A percentile compares a stretch with the other conserved stretches of the same genome.
These are phyloP conservation scores for Malaclemys terrapin DNA, from an alignment of 2,113 vertebrate species.

Conservation along the genomic window DNA sequence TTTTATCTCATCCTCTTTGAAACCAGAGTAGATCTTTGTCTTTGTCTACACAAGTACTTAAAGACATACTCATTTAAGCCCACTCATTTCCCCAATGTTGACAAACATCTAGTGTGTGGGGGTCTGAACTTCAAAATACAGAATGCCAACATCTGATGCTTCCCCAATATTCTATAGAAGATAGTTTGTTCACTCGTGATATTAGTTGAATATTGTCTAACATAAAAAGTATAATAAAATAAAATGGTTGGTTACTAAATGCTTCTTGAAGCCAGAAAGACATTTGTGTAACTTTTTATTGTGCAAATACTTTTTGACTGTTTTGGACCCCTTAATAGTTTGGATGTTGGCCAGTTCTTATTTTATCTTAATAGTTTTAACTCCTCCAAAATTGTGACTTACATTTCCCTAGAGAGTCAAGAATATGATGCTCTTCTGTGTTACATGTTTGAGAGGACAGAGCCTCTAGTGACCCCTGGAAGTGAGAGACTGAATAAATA, in stretches of 20 bases:
- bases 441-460: constrained; percentile 11
- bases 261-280: not conserved
- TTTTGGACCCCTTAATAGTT: not conserved
- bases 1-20: not conserved
- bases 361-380: constrained; percentile 31
- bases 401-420: constrained; percentile 42
- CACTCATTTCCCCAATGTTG: not conserved
- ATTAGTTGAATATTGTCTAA: not conserved
- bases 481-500: constrained; percentile 48
- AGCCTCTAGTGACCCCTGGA: constrained; percentile 59
- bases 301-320: constrained; percentile 18
- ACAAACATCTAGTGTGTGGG: not conserved
- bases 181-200: not conserved
- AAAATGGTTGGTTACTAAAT: not conserved
- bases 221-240: not conserved
- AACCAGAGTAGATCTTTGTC: not conserved
- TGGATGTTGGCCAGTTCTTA: constrained; percentile 23
- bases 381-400: not conserved
- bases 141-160: not conserved
- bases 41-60: not conserved
- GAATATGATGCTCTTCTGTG: constrained; percentile 38
- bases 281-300: not conserved
- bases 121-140: not conserved
- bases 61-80: not conserved
- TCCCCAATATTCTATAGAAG: not conserved